Conservation (phyloP, 2,888 invertebrate genomes). For the Thymelicus lineola region DNA sequence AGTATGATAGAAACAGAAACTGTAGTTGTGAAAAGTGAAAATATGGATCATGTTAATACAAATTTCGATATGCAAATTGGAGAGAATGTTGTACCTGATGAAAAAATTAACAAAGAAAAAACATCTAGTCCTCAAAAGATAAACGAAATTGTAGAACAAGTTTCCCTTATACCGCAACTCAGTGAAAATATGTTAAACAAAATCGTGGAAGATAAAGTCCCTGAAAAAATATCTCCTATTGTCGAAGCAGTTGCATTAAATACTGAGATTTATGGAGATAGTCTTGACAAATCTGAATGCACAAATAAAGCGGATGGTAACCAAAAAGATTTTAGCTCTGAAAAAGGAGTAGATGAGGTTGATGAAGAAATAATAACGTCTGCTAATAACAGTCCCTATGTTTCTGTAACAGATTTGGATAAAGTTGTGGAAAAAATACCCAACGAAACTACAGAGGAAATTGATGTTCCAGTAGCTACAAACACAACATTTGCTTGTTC, state of each 20-base stretch:
- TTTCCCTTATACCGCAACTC: not conserved
- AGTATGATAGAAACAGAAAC: not conserved
- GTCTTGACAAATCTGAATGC: not conserved
- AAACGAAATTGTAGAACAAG: not conserved
- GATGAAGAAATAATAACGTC: constrained; percentile 62
- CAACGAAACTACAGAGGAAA: constrained; percentile 41
- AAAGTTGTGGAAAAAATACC: constrained; percentile 36
- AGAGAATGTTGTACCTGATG: not conserved
- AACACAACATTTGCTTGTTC: constrained; percentile 47
- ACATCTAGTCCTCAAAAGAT: not conserved
- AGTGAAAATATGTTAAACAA: not conserved
- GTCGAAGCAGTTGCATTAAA: not conserved
- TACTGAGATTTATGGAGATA: not conserved
- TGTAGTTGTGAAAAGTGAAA: no score
- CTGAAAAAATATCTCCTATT: not conserved
- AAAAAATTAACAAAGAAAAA: not conserved
- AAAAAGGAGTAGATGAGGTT: constrained; percentile 21
- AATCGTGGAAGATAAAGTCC: not conserved
- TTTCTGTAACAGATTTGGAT: constrained; percentile 55
- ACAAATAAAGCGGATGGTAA: not conserved
- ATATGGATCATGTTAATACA: no score
- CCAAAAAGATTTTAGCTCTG: not conserved
- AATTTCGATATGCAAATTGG: no score
- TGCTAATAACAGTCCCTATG: constrained; percentile 64
- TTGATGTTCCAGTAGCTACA: constrained; percentile 42